Evolutionary conservation across 2,888 invertebrate genomes (phyloP).

Genomic region (Drepanosiphum platanoidis): DNA sequence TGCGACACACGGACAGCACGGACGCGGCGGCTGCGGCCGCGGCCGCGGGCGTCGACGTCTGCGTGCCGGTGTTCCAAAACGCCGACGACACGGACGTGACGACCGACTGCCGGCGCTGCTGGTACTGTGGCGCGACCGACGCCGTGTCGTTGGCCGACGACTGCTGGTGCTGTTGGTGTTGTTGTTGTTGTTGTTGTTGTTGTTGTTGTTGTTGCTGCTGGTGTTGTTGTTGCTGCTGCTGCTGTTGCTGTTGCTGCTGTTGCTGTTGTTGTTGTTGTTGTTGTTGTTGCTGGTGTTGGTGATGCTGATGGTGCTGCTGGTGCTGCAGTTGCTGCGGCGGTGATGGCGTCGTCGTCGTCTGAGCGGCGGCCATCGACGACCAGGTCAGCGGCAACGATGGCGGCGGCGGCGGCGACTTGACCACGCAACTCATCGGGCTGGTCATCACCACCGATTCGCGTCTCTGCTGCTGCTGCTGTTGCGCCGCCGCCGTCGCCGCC

Average conservation of each 20-base stretch:
- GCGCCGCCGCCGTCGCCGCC: conserved; percentile 62
- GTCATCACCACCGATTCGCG: conserved; percentile 63
- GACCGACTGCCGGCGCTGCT: conserved; percentile 67
- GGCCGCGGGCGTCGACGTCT: conserved; percentile 65
- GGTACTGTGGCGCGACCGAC: conserved; percentile 67
- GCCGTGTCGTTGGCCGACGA: conserved; percentile 35
- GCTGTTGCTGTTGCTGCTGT: conserved; percentile 61
- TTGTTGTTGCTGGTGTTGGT: conserved; percentile 61
- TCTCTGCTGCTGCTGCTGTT: conserved; percentile 67
- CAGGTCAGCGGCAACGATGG: conserved; percentile 71
- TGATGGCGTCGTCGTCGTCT: conserved; percentile 70
- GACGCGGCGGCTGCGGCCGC: conserved; percentile 65
- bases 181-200: conserved; percentile 61
- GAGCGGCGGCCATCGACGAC: conserved; percentile 76
- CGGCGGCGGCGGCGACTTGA: conserved; percentile 66
- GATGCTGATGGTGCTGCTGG: conserved; percentile 63
- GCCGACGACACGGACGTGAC: conserved; percentile 67
- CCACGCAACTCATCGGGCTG: conserved; percentile 66
- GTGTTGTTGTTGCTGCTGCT: conserved; percentile 61
- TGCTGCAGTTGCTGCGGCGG: conserved; percentile 62
- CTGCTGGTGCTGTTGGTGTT: conserved; percentile 62
- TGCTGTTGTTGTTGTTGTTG: conserved; percentile 55
- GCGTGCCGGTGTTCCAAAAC: conserved; percentile 63
- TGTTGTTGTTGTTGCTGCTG: conserved; percentile 62
- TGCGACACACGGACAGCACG: conserved; percentile 68